These are phyloP conservation scores for Synanceia verrucosa DNA, from an alignment of 2,797 vertebrate species.

Conservation along the genomic window DNA sequence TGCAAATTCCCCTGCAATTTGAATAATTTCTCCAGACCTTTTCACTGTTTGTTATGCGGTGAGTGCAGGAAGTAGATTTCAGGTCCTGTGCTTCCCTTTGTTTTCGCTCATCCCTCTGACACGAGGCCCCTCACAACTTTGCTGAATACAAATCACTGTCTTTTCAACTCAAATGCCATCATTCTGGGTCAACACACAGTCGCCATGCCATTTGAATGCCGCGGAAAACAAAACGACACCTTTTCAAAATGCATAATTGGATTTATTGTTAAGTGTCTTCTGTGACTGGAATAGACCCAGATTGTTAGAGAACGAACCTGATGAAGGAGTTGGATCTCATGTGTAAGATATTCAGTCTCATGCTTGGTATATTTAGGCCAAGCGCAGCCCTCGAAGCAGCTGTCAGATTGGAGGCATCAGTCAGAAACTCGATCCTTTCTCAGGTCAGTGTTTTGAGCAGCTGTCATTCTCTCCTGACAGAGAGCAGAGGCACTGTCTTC, in stretches of 20 bases:
- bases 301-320: constrained; percentile 9
- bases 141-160: constrained; percentile 57
- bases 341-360: constrained; percentile 46
- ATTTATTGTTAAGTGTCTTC: not conserved
- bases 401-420: constrained; percentile 52
- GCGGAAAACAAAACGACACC: constrained; percentile 10
- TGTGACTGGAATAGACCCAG: not conserved
- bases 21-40: constrained; percentile 76
- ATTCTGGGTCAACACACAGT: constrained; percentile 42
- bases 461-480: constrained; percentile 49
- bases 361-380: constrained; percentile 46
- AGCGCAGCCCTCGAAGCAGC: constrained; percentile 34
- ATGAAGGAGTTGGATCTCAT: constrained; percentile 7
- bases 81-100: constrained; percentile 56
- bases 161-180: constrained; percentile 61
- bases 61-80: constrained; percentile 61
- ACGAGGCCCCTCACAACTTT: constrained; percentile 48
- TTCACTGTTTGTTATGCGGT: constrained; percentile 60
- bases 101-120: constrained; percentile 63
- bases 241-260: constrained; percentile 23
- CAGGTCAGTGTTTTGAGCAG: constrained; percentile 57
- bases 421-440: constrained; percentile 39
- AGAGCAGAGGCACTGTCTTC: constrained; percentile 29
- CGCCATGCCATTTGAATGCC: constrained; percentile 23
- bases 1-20: constrained; percentile 76